Evolutionary conservation across 2,797 vertebrate genomes (phyloP), one percentile per base, ranked within the genome.

Genomic region (Pogonophryne albipinna): DNA sequence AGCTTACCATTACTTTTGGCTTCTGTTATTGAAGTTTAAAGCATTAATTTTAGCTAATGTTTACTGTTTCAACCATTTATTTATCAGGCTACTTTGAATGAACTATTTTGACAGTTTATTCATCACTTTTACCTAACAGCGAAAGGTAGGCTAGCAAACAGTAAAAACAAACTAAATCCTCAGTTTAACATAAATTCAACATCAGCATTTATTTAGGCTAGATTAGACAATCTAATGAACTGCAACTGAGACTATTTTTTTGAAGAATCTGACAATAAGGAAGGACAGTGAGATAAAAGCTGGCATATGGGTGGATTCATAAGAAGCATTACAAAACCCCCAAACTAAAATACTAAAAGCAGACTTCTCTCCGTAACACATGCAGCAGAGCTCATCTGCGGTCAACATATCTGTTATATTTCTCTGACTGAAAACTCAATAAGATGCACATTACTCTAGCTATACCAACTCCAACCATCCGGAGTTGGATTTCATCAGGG

Each of bases 401-500:
- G 53, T 50, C 42, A 67, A 71, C 20, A 70, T 69, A 46, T 62
- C 63, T 71, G 60, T 47, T 72, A 42, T 56, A 63, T 72, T 70
- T 81, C 66, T 79, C 55, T 23, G 62, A 19, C 34, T 79, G 23
- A 74, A 58, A 64, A 57, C 59, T 71, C 49, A 66, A 42, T 50
- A 61, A 65, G 55, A 66, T 52, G 42, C 31, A 41, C 47, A 71
- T 74, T 41, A 57, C 57, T 82, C 46, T 51, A 34, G 65, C 63
- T 52, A 64, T 67, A 55, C 59, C 76, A 79, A 69, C 71, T 66
- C 20, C 69, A 79, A 51, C 23, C 75, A 79, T 78, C 76, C 60
- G 8, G 58, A 70, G 31, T 78, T 51, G 72, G 76, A 86, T 86
- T 86, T 86, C 82, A 81, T 86, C 82, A 64, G 75, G 78, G 83